Percentiles rank a stretch among this genome's conserved stretches.
phyloP scores from a whole-genome alignment of 2,888 invertebrate species.

The Cistogaster globosa region DNA sequence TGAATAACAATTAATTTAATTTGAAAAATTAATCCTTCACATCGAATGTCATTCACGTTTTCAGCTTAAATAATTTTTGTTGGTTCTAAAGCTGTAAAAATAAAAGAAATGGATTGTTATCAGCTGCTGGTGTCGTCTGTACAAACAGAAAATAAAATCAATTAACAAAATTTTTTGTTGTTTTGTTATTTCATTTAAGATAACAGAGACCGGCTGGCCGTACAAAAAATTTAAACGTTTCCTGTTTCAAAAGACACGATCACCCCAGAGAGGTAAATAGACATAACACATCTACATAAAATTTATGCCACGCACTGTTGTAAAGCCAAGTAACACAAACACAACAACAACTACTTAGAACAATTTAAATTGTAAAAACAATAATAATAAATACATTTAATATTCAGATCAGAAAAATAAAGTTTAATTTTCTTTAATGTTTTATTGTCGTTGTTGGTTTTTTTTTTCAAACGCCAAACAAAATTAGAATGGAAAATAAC shows the following conservation, averaged over 20 bases:
- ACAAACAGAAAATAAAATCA: slow-evolving; percentile 43
- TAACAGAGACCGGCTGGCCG: slow-evolving; percentile 3
- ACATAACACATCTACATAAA: slow-evolving; percentile 20
- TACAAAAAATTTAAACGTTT: slow-evolving; percentile 66
- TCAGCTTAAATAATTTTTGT: background rate
- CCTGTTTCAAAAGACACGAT: slow-evolving; percentile 55
- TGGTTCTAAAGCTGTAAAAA: background rate
- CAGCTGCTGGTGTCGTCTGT: slow-evolving; percentile 12
- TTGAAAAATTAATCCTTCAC: background rate
- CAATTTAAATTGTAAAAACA: slow-evolving; percentile 23
- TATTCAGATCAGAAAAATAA: slow-evolving; percentile 54
- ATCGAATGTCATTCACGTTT: slow-evolving; percentile 22
- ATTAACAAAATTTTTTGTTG: slow-evolving; percentile 31
- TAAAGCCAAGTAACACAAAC: slow-evolving; percentile 1
- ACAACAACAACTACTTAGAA: slow-evolving; percentile 24
- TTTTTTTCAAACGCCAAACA: background rate
- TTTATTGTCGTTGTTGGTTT: background rate
- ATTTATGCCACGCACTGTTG: slow-evolving; percentile 56
- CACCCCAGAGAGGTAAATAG: background rate
- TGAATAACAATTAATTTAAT: background rate
- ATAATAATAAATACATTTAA: slow-evolving; percentile 58
- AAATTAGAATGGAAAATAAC: slow-evolving; percentile 23
- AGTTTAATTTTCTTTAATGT: slow-evolving; percentile 46
- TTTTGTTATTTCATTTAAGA: slow-evolving; percentile 16
- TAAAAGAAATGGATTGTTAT: slow-evolving; percentile 23